phyloP scores from a whole-genome alignment of 2,797 vertebrate genomes.

The Sebastes iracundus region DNA sequence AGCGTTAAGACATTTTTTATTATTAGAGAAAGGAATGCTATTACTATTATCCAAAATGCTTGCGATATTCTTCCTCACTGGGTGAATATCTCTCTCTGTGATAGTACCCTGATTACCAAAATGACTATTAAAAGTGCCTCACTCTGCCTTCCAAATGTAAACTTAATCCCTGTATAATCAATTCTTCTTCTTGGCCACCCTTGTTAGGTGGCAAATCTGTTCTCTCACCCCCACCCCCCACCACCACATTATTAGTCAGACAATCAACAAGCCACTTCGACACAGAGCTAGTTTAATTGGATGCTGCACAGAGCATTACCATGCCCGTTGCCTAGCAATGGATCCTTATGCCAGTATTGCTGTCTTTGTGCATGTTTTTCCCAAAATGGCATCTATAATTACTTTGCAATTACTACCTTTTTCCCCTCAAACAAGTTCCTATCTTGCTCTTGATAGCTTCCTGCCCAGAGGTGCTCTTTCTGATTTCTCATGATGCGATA shows the following conservation, averaged over 20 bases:
- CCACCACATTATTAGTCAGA: conserved; percentile 66
- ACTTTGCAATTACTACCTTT: conserved; percentile 61
- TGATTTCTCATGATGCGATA: conserved; percentile 26
- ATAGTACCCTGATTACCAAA: conserved; percentile 17
- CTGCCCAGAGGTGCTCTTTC: background rate
- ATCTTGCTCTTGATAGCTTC: conserved; percentile 25
- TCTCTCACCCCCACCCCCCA: conserved; percentile 34
- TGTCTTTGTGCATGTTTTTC: conserved; percentile 47
- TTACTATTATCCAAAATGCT: background rate
- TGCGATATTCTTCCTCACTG: background rate
- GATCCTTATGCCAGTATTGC: conserved; percentile 43
- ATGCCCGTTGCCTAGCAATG: conserved; percentile 82
- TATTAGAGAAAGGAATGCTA: background rate
- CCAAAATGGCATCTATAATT: conserved; percentile 63
- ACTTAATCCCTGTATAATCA: conserved; percentile 65
- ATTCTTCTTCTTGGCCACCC: conserved; percentile 62
- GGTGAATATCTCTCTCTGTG: background rate
- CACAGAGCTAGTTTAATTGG: conserved; percentile 77
- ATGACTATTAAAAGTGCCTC: conserved; percentile 36
- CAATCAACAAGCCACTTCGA: conserved; percentile 78
- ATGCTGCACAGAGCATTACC: conserved; percentile 64
- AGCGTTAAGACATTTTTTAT: background rate
- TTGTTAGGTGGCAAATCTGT: conserved; percentile 73
- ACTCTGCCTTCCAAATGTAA: conserved; percentile 40
- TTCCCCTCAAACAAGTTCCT: conserved; percentile 35